Evolutionary conservation across 2,113 vertebrate genomes (phyloP).

Genomic region (Neoarius graeffei): DNA sequence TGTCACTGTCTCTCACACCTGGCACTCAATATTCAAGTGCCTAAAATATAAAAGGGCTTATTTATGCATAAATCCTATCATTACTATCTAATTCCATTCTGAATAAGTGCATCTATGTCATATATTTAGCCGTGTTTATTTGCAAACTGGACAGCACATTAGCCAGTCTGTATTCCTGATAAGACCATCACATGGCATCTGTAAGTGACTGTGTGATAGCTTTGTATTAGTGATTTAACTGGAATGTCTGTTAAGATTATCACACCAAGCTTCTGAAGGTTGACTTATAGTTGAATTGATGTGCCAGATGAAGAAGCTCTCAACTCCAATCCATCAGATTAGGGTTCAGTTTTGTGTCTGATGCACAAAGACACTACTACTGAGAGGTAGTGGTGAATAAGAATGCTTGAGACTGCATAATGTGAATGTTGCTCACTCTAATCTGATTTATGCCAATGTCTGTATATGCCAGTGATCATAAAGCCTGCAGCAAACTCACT

Average conservation of each 20-base stretch:
- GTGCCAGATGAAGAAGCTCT: slow-evolving; percentile 31
- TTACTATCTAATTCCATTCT: slow-evolving; percentile 9
- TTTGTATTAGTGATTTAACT: slow-evolving; percentile 35
- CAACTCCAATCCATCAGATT: slow-evolving; percentile 45
- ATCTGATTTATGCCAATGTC: slow-evolving; percentile 59
- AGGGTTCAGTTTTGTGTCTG: slow-evolving; percentile 40
- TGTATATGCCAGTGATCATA: slow-evolving; percentile 48
- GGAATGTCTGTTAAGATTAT: slow-evolving; percentile 45
- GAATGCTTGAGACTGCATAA: slow-evolving; percentile 38
- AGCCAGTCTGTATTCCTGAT: slow-evolving; percentile 14
- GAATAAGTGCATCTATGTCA: not conserved
- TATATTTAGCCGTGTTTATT: not conserved
- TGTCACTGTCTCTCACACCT: not conserved
- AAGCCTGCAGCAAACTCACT: slow-evolving; percentile 47
- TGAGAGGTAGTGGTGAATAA: slow-evolving; percentile 29
- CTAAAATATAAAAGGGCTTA: too few species aligned
- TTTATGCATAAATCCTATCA: not conserved
- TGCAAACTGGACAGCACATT: slow-evolving; percentile 14
- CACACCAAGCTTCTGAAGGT: not conserved
- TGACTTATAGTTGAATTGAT: slow-evolving; percentile 22
- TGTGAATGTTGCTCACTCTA: slow-evolving; percentile 56
- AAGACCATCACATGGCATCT: not conserved
- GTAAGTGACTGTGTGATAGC: not conserved
- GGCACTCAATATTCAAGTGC: not conserved
- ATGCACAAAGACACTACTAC: slow-evolving; percentile 28